phyloP scores from a whole-genome alignment of 2,113 vertebrate species.

The Pica pica region DNA sequence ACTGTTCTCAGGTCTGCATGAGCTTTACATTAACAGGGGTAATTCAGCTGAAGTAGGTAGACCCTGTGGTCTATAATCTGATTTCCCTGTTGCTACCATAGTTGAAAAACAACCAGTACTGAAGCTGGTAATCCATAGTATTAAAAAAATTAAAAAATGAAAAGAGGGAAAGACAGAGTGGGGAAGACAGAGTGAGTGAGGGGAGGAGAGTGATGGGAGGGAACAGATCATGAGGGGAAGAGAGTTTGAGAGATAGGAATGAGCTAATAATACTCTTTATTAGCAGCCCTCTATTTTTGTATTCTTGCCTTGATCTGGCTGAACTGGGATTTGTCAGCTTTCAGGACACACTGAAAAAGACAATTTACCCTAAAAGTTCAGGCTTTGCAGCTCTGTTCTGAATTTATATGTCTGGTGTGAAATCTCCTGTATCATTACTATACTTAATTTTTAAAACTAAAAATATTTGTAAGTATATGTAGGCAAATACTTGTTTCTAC shows the following conservation, averaged over 20 bases:
- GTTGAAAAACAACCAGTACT: neutral
- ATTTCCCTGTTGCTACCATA: neutral
- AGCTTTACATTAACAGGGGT: neutral
- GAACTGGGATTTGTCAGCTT: neutral
- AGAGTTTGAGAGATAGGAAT: neutral
- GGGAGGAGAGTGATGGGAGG: neutral
- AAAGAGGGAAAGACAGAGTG: neutral
- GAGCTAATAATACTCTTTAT: neutral
- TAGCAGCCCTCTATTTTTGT: neutral
- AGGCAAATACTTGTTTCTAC: neutral
- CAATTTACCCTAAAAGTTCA: neutral
- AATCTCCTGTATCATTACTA: neutral
- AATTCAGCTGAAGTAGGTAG: neutral
- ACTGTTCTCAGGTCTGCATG: rapidly evolving
- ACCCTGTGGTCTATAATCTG: neutral
- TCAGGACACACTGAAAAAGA: neutral
- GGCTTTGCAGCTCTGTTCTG: neutral
- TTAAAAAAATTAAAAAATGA: neutral
- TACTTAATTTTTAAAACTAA: neutral
- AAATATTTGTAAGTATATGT: neutral
- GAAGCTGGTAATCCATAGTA: neutral
- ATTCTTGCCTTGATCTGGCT: neutral
- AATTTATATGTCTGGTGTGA: neutral
- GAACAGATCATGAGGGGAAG: neutral
- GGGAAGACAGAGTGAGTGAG: neutral